Evolutionary conservation across 2,888 invertebrate genomes (phyloP).

Genomic region (Cheilosia scutellata): DNA sequence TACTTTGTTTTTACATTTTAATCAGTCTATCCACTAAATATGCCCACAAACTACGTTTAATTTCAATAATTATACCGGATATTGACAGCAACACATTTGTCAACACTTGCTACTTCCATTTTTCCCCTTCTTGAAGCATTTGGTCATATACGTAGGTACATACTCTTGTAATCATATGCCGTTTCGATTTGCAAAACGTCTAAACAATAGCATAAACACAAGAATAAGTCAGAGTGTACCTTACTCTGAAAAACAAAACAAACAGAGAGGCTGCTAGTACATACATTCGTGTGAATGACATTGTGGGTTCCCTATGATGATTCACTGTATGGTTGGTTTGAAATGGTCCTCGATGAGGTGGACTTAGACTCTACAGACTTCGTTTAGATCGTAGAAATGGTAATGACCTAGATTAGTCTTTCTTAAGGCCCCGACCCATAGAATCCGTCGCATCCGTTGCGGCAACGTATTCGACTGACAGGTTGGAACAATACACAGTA

Average conservation of each 20-base stretch:
- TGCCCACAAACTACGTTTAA: not conserved
- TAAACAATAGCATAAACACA: not conserved
- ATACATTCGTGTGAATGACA: not conserved
- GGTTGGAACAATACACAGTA: no score
- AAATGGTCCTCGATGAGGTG: no score
- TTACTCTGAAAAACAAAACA: not conserved
- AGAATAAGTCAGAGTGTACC: not conserved
- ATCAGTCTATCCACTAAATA: not conserved
- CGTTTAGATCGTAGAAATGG: no score
- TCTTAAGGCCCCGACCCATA: no score
- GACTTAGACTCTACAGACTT: no score
- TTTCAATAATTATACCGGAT: constrained; percentile 12
- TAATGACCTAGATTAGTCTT: no score
- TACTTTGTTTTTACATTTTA: not conserved
- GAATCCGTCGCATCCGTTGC: no score
- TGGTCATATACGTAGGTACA: not conserved
- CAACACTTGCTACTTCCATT: not conserved
- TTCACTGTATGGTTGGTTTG: no score
- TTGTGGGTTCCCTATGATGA: no score
- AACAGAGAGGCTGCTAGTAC: not conserved
- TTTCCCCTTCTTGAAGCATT: not conserved
- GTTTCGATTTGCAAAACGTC: not conserved
- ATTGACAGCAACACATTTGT: constrained; percentile 13
- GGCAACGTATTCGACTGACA: no score
- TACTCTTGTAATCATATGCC: not conserved